Conservation (phyloP, 2,888 invertebrate species). For the Coleophora flavipennella region DNA sequence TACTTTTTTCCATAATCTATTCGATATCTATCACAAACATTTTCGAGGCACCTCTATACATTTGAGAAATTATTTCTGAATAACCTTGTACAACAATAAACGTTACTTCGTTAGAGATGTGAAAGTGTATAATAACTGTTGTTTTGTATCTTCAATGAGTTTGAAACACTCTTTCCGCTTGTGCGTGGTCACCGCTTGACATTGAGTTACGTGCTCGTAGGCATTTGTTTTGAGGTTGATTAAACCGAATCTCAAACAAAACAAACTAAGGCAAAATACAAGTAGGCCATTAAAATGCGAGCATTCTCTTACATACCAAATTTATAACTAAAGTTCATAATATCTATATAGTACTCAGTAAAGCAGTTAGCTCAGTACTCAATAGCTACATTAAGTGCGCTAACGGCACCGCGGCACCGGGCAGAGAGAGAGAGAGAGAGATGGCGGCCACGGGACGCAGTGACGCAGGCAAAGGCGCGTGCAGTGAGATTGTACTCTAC, state of each 20-base stretch:
- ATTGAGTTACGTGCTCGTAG: slow-evolving; percentile 28
- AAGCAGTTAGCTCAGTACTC: background rate
- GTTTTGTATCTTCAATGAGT: slow-evolving; percentile 53
- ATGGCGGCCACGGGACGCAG: slow-evolving; percentile 33
- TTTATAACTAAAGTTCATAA: too few relatives aligned
- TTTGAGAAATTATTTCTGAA: background rate
- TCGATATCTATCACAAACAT: too few relatives aligned
- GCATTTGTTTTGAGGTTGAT: background rate
- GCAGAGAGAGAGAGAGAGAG: slow-evolving; percentile 20
- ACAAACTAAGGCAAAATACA: too few relatives aligned
- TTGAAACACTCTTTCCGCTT: slow-evolving; percentile 71
- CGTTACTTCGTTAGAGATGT: slow-evolving; percentile 45
- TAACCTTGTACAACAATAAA: slow-evolving; percentile 19
- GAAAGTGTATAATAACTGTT: slow-evolving; percentile 54
- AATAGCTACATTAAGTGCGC: slow-evolving; percentile 11
- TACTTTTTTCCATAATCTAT: too few relatives aligned
- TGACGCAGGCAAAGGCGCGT: slow-evolving; percentile 24
- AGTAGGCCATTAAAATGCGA: too few relatives aligned
- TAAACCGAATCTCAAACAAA: too few relatives aligned
- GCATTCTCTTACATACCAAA: too few relatives aligned
- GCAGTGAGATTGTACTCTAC: slow-evolving; percentile 25
- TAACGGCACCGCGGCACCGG: slow-evolving; percentile 24
- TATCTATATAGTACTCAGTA: background rate
- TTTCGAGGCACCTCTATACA: too few relatives aligned
- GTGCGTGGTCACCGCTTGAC: slow-evolving; percentile 68